Conservation (phyloP, 2,113 vertebrate genomes). For the Oryctolagus cuniculus region DNA sequence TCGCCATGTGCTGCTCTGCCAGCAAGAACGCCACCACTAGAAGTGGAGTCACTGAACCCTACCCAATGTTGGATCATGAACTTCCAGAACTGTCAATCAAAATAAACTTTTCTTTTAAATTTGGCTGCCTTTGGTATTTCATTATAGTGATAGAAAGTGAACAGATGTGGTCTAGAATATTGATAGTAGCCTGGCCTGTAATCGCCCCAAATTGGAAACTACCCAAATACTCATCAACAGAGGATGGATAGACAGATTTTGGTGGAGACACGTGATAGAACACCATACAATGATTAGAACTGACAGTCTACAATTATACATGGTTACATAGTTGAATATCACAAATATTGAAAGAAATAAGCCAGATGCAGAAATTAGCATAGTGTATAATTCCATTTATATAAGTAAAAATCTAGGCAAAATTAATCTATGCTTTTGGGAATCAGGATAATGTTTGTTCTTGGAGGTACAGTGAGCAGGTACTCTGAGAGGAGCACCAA, state of each 20-base stretch:
- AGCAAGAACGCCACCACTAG: too few species aligned
- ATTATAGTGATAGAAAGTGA: too few species aligned
- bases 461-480: neutral
- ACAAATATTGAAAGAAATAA: slow-evolving; percentile 51
- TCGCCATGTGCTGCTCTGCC: too few species aligned
- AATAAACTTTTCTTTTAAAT: too few species aligned
- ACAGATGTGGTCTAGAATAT: neutral
- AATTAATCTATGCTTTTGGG: slow-evolving; percentile 29
- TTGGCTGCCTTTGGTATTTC: too few species aligned
- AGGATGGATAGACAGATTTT: neutral
- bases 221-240: neutral
- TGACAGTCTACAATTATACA: neutral
- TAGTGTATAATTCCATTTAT: neutral
- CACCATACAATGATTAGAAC: neutral
- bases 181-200: neutral
- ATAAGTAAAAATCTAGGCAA: neutral
- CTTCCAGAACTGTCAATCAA: too few species aligned
- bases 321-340: neutral
- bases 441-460: neutral
- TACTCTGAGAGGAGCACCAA: neutral
- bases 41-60: too few species aligned
- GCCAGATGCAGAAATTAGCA: neutral
- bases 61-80: too few species aligned
- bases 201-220: neutral
- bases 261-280: neutral